Evolutionary conservation across 2,113 vertebrate genomes (phyloP).

Genomic region (Ibidorhyncha struthersii): DNA sequence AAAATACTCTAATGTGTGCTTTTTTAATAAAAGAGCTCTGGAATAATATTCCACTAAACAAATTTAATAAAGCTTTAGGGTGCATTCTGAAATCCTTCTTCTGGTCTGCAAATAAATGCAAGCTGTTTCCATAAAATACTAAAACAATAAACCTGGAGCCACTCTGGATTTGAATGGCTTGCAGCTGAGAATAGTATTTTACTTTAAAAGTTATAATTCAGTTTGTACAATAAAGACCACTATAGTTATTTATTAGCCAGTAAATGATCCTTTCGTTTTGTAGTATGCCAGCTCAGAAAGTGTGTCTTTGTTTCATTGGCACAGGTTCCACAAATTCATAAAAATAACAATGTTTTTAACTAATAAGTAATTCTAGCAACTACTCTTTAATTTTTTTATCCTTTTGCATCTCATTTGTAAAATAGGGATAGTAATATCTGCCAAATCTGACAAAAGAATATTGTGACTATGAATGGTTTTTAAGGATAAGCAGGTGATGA

Average conservation of each 20-base stretch:
- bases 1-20: background rate
- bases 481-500: background rate
- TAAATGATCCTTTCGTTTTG: background rate
- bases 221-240: background rate
- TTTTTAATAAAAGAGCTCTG: constrained; percentile 12
- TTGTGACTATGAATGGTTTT: background rate
- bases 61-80: constrained; percentile 36
- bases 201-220: background rate
- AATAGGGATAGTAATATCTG: background rate
- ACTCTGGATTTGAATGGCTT: background rate
- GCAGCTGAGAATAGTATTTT: background rate
- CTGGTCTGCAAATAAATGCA: background rate
- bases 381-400: background rate
- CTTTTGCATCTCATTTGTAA: background rate
- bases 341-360: background rate
- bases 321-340: background rate
- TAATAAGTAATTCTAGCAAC: background rate
- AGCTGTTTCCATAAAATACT: background rate
- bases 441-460: background rate
- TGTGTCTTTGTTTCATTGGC: background rate
- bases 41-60: constrained; percentile 18
- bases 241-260: background rate
- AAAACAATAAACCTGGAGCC: background rate
- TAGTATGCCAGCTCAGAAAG: background rate
- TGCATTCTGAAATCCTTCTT: constrained; percentile 14